Evolutionary conservation across 2,797 vertebrate genomes (phyloP).

Genomic region (Ispidina lecontei): DNA sequence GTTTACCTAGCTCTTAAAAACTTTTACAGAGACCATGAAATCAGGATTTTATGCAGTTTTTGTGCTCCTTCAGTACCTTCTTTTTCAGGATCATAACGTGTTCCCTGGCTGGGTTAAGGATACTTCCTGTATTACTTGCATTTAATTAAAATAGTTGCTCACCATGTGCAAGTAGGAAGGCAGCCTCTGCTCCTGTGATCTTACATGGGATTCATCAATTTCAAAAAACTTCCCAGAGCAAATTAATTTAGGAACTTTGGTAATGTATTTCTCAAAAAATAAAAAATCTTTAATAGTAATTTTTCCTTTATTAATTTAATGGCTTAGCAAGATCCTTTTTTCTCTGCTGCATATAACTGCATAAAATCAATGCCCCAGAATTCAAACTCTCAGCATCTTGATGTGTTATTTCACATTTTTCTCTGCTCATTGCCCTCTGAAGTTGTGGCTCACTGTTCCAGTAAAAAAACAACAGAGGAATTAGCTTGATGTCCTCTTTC

Average conservation of each 20-base stretch:
- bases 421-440: background rate
- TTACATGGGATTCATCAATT: background rate
- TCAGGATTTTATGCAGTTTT: constrained; percentile 33
- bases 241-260: background rate
- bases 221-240: background rate
- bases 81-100: background rate
- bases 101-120: background rate
- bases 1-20: constrained; percentile 49
- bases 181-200: background rate
- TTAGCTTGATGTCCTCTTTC: background rate
- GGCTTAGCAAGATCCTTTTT: background rate
- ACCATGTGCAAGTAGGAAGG: background rate
- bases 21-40: constrained; percentile 36
- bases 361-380: background rate
- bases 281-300: background rate
- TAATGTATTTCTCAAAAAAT: background rate
- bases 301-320: background rate
- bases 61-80: constrained; percentile 22
- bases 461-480: background rate
- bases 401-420: fast-evolving
- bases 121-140: constrained; percentile 6
- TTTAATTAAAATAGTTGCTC: constrained; percentile 35
- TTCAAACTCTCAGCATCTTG: background rate
- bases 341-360: background rate
- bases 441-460: background rate